phyloP scores from a whole-genome alignment of 2,888 invertebrate species.

The Taphrorychus bicolor region DNA sequence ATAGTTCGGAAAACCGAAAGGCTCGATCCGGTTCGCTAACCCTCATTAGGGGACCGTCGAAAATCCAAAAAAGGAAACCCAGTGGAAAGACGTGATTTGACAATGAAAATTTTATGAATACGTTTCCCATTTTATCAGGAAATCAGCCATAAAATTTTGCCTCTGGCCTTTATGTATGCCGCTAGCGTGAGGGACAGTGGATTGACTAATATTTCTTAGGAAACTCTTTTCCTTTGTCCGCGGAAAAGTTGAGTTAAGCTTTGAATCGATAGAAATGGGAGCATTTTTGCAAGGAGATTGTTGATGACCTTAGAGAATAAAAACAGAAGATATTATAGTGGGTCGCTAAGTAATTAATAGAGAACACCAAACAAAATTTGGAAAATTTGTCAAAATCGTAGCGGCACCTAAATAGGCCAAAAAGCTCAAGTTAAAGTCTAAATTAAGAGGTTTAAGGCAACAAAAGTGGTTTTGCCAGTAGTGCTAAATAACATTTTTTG shows the following conservation, averaged over 20 bases:
- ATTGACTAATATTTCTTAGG: not conserved
- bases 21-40: not conserved
- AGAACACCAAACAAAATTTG: too few species aligned
- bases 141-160: slow-evolving; percentile 25
- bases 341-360: too few species aligned
- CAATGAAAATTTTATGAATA: slow-evolving; percentile 28
- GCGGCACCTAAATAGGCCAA: too few species aligned
- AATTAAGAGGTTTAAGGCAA: too few species aligned
- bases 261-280: not conserved
- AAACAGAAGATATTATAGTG: too few species aligned
- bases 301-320: too few species aligned
- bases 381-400: too few species aligned
- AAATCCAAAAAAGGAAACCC: not conserved
- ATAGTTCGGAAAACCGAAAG: not conserved
- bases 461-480: too few species aligned
- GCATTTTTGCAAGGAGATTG: not conserved
- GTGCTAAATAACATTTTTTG: too few species aligned
- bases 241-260: not conserved
- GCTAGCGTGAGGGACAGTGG: not conserved
- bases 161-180: not conserved
- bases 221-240: not conserved
- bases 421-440: too few species aligned
- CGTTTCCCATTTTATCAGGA: slow-evolving; percentile 20
- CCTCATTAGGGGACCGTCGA: not conserved
- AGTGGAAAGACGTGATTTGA: slow-evolving; percentile 8